These are phyloP conservation scores for Amphipyra tragopoginis DNA, from an alignment of 2,888 invertebrate genomes.

Conservation along the genomic window DNA sequence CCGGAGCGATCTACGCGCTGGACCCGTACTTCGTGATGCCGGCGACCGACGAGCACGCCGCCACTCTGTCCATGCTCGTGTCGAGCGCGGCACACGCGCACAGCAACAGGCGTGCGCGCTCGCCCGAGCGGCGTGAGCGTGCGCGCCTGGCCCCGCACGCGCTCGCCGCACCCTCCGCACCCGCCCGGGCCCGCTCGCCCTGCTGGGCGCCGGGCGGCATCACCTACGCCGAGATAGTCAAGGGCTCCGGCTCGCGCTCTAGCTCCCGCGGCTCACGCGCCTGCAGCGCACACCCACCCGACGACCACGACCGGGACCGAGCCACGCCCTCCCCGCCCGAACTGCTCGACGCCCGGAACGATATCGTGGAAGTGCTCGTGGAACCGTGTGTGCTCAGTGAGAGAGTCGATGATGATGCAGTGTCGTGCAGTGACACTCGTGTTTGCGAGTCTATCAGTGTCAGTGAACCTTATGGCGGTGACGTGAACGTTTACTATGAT, in stretches of 20 bases:
- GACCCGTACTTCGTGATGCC: constrained; percentile 93
- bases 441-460: constrained; percentile 78
- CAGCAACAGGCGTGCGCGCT: constrained; percentile 74
- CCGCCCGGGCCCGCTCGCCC: constrained; percentile 68
- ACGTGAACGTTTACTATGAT: constrained; percentile 66
- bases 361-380: constrained; percentile 65
- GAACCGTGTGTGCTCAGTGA: constrained; percentile 70
- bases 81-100: constrained; percentile 84
- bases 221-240: constrained; percentile 94
- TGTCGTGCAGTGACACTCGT: constrained; percentile 68
- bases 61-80: constrained; percentile 82
- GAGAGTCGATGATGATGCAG: constrained; percentile 57
- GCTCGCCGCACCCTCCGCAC: constrained; percentile 41
- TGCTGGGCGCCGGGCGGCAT: constrained; percentile 93
- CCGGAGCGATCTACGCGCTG: constrained; percentile 92
- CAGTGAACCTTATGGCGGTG: constrained; percentile 76
- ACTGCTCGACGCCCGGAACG: constrained; percentile 61
- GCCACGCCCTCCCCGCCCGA: constrained; percentile 48
- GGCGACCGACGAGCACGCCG: constrained; percentile 91
- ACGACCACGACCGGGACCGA: constrained; percentile 61
- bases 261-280: constrained; percentile 73
- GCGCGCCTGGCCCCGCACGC: constrained; percentile 48
- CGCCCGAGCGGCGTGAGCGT: constrained; percentile 79
- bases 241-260: constrained; percentile 88
- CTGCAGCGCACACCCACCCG: constrained; percentile 36